These are phyloP conservation scores for Callionymus lyra DNA, from an alignment of 2,113 vertebrate genomes.

Conservation along the genomic window DNA sequence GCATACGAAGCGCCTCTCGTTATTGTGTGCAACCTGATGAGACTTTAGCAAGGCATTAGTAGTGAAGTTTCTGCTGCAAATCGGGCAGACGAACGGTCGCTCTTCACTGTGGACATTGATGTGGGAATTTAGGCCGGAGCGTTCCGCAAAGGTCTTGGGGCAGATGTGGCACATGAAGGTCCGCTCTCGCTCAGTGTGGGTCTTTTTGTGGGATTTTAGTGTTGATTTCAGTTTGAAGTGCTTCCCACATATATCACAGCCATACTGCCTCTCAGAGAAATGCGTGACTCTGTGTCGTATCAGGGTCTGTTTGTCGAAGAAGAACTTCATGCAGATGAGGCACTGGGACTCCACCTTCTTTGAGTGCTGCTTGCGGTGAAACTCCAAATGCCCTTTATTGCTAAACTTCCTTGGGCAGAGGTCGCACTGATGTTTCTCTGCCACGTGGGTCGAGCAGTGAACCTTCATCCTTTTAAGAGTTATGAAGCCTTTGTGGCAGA, in stretches of 20 bases:
- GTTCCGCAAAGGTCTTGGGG: constrained; percentile 46
- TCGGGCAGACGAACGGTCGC: constrained; percentile 26
- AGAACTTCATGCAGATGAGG: constrained; percentile 35
- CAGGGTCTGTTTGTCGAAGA: constrained; percentile 30
- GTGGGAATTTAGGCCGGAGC: constrained; percentile 39
- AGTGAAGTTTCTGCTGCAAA: constrained; percentile 33
- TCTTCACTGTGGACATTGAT: constrained; percentile 37
- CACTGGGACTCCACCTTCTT: no score
- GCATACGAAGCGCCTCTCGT: constrained; percentile 31
- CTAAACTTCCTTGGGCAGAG: no score
- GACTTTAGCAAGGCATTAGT: constrained; percentile 33
- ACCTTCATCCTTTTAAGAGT: no score
- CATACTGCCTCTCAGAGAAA: constrained; percentile 30
- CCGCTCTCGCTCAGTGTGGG: constrained; percentile 29
- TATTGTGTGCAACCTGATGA: constrained; percentile 40
- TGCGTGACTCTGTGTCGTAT: constrained; percentile 45
- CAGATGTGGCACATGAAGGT: constrained; percentile 46
- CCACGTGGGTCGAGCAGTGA: no score
- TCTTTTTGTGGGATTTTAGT: constrained; percentile 44
- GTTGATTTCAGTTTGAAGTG: constrained; percentile 37
- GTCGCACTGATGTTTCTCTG: no score
- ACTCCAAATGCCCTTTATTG: no score
- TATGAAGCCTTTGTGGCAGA: no score
- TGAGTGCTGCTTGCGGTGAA: no score
- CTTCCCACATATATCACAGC: constrained; percentile 31